Evolutionary conservation across 2,797 vertebrate species (phyloP).

Genomic region (Molossus molossus): DNA sequence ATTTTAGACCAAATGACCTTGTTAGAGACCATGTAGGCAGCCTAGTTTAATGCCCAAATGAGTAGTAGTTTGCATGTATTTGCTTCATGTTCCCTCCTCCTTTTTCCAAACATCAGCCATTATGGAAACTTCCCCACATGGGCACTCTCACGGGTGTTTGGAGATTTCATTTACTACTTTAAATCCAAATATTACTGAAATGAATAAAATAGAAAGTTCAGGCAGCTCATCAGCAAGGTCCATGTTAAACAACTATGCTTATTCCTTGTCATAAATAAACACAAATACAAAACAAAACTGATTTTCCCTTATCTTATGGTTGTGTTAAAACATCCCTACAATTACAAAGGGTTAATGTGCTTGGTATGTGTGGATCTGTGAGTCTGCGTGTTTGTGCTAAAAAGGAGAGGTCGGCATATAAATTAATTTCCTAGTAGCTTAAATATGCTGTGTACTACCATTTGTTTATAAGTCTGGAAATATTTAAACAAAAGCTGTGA

Average conservation of each 20-base stretch:
- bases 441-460: background rate
- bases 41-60: background rate
- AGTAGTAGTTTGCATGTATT: background rate
- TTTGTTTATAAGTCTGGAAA: slow-evolving; percentile 13
- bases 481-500: background rate
- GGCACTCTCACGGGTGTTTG: background rate
- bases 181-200: background rate
- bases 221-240: background rate
- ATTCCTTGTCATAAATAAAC: background rate
- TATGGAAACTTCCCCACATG: background rate
- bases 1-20: background rate
- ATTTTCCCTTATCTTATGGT: background rate
- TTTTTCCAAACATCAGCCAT: background rate
- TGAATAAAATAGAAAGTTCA: background rate
- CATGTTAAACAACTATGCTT: background rate
- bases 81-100: background rate
- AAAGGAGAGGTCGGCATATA: background rate
- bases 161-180: background rate
- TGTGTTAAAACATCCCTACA: background rate
- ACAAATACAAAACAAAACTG: background rate
- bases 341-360: background rate
- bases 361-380: background rate
- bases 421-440: background rate
- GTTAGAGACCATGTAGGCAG: background rate
- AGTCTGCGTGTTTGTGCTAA: background rate